Base-by-base conservation (phyloP, 2,797 vertebrate species). In the Myotis planiceps region DNA sequence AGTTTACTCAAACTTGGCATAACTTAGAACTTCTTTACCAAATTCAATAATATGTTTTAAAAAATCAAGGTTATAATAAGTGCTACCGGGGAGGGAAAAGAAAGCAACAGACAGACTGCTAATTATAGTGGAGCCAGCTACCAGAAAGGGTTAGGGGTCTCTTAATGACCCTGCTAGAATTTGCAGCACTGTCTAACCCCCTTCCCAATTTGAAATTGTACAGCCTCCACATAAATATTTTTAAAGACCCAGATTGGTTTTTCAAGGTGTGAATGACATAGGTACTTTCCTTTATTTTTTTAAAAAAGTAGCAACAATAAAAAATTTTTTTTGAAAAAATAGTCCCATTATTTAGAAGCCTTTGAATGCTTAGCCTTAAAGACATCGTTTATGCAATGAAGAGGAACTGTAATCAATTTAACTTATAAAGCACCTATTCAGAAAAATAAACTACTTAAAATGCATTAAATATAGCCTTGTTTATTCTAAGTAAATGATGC, bases 191-290 rank as follows among this genome's bases (percentile, higher is more conserved):
- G 97, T 32, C 37, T 90, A 16, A 23, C 27, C 47, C 14, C 1
- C 7, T 60, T 42, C 95, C 95, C 60, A 97, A 90, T 98, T 97
- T 97, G 98, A 97, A 92, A 97, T 97, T 98, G 98, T 98, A 97
- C 37, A 97, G 88, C 94, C 95, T 55, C 1, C 94, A 93, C 92
- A 97, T 98, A 98, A 98, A 98, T 98, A 98, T 98, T 98, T 97
- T 97, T 97, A 98, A 98, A 98, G 97, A 97, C 93, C 95, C 96
- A 97, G 98, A 97, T 83, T 80, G 89, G 85, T 89, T 96, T 79
- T 96, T 95, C 0, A 5, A 97, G 81, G 65, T 98, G 90, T 98
- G 96, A 98, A 95, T 29, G 78, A 92, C 91, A 94, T 92, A 97
- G 85, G 72, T 96, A 96, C 96, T 98, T 98, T 97, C 95, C 97